These are phyloP conservation scores for Eupithecia pulchellata DNA, from an alignment of 2,888 invertebrate species.

Conservation along the genomic window DNA sequence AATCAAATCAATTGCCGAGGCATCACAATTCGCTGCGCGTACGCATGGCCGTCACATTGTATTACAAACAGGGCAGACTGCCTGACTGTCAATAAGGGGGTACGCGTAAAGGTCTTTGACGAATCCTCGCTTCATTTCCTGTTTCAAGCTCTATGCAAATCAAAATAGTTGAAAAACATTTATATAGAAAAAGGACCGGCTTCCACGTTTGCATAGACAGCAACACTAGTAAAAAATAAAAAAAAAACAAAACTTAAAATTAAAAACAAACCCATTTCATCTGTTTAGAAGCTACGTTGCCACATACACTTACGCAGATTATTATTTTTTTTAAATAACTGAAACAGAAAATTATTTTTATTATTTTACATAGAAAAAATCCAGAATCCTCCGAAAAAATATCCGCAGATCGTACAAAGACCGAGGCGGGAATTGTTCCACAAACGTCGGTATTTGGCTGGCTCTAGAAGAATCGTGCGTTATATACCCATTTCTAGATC, in stretches of 20 bases:
- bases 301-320: background rate
- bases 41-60: background rate
- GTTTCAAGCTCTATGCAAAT: background rate
- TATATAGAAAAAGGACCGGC: no score
- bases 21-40: slow-evolving; percentile 4
- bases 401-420: no score
- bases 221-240: no score
- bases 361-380: no score
- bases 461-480: no score
- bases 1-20: background rate
- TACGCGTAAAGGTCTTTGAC: background rate
- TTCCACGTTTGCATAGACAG: no score
- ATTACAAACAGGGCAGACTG: background rate
- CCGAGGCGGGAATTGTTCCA: no score
- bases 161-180: background rate
- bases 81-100: background rate
- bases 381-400: no score
- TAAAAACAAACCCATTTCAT: background rate
- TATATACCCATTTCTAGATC: no score
- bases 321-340: background rate
- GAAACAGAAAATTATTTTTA: no score
- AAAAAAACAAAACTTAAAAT: no score
- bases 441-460: no score
- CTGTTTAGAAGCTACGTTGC: background rate
- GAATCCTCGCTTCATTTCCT: background rate